Conservation (phyloP, 92 coral and sea anemone species). For the Phenganax marumi region DNA sequence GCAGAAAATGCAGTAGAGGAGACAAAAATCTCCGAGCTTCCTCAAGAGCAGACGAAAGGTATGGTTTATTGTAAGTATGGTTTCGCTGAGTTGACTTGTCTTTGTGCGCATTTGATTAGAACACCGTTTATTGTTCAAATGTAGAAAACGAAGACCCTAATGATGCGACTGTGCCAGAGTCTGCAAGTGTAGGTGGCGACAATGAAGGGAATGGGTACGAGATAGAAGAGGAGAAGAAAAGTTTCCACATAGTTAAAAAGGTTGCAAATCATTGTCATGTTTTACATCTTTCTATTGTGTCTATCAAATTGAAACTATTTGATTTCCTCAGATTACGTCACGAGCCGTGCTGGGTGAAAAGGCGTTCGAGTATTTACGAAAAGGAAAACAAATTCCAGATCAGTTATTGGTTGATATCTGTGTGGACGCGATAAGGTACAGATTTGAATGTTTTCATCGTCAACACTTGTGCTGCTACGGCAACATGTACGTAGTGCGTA, state of each 20-base stretch:
- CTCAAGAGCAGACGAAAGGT: slow-evolving; percentile 7
- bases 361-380: slow-evolving; percentile 81
- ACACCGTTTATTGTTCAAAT: background rate
- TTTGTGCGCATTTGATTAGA: background rate
- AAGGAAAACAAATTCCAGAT: slow-evolving; percentile 94
- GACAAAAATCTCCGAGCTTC: background rate
- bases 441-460: no score
- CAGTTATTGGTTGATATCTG: slow-evolving; percentile 86
- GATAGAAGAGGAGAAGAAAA: slow-evolving; percentile 2
- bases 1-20: background rate
- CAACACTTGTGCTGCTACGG: no score
- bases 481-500: no score
- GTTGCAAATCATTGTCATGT: background rate
- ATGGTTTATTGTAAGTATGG: background rate
- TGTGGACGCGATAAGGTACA: slow-evolving; percentile 90
- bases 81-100: no score
- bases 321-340: slow-evolving; percentile 58
- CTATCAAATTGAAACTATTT: background rate
- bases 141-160: slow-evolving; percentile 43
- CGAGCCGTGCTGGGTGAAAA: slow-evolving; percentile 89
- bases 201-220: slow-evolving; percentile 16
- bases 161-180: background rate
- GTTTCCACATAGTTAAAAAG: background rate
- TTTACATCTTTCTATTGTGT: background rate
- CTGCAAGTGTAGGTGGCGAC: background rate